Base-by-base conservation (phyloP, 2,113 vertebrate genomes). In the Rhagologus leucostigma region DNA sequence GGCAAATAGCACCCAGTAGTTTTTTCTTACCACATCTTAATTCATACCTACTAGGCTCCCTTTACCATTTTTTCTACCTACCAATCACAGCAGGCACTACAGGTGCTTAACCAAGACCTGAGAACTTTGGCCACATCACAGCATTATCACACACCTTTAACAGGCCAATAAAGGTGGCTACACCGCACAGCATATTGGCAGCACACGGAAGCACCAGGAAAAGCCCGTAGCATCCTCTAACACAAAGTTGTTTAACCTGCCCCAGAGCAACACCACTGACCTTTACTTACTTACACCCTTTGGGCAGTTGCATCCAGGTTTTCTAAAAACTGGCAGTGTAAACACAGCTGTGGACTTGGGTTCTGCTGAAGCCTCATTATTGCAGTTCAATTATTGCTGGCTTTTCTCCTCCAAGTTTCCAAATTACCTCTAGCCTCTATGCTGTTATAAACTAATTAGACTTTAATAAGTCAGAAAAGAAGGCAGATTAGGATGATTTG, bases 391-490 rank as follows among this genome's bases (percentile, higher is more conserved):
- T 95, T 87, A 90, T 94, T 95, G 50, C 46, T 91, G 89, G 65
- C 50, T 78, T 89, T 87, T 95, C 83, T 53, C 41, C 47, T 95
- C 50, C 37, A 24, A 79, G 78, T 95, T 94, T 90, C 77, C 87
- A 95, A 96, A 96, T 96, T 95, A 95, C 87, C 78, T 95, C 86
- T 67, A 96, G 78, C 87, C 42, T 93, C 84, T 92, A 29, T 82
- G 78, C 95, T 96, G 87, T 96, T 96, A 84, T 85, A 87, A 92
- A 89, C 67, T 93, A 96, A 97, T 96, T 95, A 93, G 95, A 64
- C 50, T 87, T 95, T 96, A 97, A 91, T 95, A 95, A 94, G 77
- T 87, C 90, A 97, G 70, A 88, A 96, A 95, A 96, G 7, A 74
- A 84, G 87, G 29, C 16, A 94, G 87, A 80, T 95, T 95, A 91